These are phyloP conservation scores for Heliopora coerulea DNA, from an alignment of 92 coral and sea anemone genomes.

Conservation along the genomic window DNA sequence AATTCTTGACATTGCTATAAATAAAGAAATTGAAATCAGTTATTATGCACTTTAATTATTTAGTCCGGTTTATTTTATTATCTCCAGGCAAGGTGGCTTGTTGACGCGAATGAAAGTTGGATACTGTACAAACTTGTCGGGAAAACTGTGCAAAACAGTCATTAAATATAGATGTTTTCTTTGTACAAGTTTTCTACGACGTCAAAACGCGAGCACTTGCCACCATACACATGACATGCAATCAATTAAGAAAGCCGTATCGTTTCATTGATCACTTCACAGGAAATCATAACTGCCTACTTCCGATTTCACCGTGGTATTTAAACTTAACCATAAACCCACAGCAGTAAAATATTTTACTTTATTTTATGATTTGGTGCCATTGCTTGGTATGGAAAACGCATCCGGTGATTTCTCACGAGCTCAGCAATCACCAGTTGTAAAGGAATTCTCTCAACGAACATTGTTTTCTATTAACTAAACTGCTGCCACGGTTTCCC, in stretches of 20 bases:
- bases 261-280: not conserved
- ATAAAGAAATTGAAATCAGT: not conserved
- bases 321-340: not conserved
- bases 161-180: constrained; percentile 32
- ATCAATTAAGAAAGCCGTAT: not conserved
- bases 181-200: constrained; percentile 10
- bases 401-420: not conserved
- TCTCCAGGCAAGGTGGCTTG: not conserved
- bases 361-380: not conserved
- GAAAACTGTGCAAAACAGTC: constrained; percentile 10
- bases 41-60: not conserved
- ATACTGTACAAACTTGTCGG: not conserved
- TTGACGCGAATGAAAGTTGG: not conserved
- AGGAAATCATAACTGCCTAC: not conserved
- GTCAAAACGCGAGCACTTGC: constrained; percentile 1
- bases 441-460: constrained; percentile 25
- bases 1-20: constrained; percentile 13
- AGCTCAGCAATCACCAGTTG: constrained; percentile 34
- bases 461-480: not conserved
- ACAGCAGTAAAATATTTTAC: not conserved
- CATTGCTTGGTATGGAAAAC: not conserved
- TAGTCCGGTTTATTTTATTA: not conserved
- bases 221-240: constrained; percentile 12
- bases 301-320: constrained; percentile 24
- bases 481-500: not conserved